Evolutionary conservation across 2,113 vertebrate genomes (phyloP), one percentile per base, ranked within the genome.

Genomic region (Agapornis roseicollis): DNA sequence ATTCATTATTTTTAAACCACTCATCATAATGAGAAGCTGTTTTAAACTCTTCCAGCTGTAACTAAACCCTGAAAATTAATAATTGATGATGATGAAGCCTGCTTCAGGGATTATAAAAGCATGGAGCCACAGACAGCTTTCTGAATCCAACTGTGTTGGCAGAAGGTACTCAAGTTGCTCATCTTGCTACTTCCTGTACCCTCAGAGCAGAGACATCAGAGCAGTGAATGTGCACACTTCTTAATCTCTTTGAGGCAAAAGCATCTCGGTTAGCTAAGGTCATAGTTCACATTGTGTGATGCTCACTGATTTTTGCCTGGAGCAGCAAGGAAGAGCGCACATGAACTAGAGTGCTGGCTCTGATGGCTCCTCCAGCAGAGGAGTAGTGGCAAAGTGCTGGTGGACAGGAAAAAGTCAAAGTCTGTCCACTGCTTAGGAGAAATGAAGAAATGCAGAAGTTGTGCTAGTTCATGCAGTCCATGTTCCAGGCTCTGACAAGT

Each of bases 1-100:
- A 84, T 66, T 63, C 41, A 71, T 80, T 90, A 58, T 64, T 93
- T 91, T 91, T 64, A 91, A 92, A 89, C 31, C 81, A 82, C 88
- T 88, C 0, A 4, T 64, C 61, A 41, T 91, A 79, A 91, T 52
- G 49, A 80, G 84, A 91, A 89, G 42, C 33, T 82, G 42, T 72
- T 89, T 86, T n/a, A 73, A 87, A 94, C 69, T 94, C 39, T 46
- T 74, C 25, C 52, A 92, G 73, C 37, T 55, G 46, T 71, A 85
- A 85, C 56, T 66, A 77, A 91, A 74, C 17, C 37, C 55, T 84
- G 55, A 84, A 81, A 84, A 92, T 84, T 72, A 94, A 2, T 46
- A 92, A 53, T 22, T 25, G 11, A 37, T 73, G 64, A 61, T 61
- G 83, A 93, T 70, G 63, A 92, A 77, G 41, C 8, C 50, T 70